A percentile compares a stretch with the other conserved stretches of the same genome.
Conservation (phyloP, 1,140 invertebrate genomes). For the Marisa cornuarietis region DNA sequence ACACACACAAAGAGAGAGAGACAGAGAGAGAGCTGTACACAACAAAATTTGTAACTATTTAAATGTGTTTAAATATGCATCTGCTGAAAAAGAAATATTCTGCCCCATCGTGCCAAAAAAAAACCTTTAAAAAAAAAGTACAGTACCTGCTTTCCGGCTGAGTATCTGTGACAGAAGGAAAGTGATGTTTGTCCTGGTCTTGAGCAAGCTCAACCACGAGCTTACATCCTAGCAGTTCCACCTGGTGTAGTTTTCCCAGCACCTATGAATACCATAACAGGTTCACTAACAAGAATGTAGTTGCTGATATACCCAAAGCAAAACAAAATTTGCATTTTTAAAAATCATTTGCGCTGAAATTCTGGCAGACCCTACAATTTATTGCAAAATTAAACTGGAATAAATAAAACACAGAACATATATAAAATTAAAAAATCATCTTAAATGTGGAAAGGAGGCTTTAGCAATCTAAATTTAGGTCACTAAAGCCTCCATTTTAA, state of each 20-base stretch:
- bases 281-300: too few species aligned
- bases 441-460: neutral
- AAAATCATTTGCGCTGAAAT: too few species aligned
- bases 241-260: conserved; percentile 74
- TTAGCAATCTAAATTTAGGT: neutral
- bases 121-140: neutral
- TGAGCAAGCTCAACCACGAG: conserved; percentile 75
- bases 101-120: too few species aligned
- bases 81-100: neutral
- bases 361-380: too few species aligned
- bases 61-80: too few species aligned
- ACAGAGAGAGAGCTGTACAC: neutral
- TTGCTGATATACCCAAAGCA: too few species aligned
- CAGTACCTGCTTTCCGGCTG: neutral
- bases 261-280: conserved; percentile 57
- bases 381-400: neutral
- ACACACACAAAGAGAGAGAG: conserved; percentile 25
- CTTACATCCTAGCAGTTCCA: conserved; percentile 71
- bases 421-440: conserved; percentile 5
- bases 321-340: too few species aligned
- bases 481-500: too few species aligned
- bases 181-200: conserved; percentile 2
- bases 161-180: neutral
- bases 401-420: neutral
- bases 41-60: neutral